Evolutionary conservation across 2,797 vertebrate genomes (phyloP), one percentile per base, ranked within the genome.

Genomic region (Enteromius mattozi): DNA sequence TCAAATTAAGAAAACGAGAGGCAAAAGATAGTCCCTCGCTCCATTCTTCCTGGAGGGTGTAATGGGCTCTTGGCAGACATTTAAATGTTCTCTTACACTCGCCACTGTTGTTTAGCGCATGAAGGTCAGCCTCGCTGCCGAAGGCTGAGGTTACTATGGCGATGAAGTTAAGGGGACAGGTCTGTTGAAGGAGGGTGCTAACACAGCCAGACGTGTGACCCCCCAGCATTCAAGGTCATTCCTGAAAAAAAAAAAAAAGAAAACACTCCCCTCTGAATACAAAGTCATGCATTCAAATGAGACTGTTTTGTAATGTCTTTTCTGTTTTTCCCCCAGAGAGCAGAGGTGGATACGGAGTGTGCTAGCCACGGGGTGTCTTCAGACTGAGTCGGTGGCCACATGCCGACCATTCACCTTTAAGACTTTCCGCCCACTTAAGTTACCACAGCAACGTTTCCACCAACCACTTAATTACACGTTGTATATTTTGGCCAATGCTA

Each of bases 221-320:
- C 91, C 56, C 83, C 61, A 76, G 88, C 83, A 90, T 90, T 91
- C 91, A 92, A 95, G 94, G 94, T 93, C 93, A 91, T 87, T 88
- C 45, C 72, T 35, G 2, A 1, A 6, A 24, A 9, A 24, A 56
- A 24, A 56, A 77, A 70, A 65, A 70, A 88, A 56, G 12, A 27
- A 61, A 27, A 27, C 19, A 24, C 33, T 70, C 66, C 42, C 80
- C 66, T 78, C 40, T 84, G 81, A 85, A 82, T 85, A 78, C 71
- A 45, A 65, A 85, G 74, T 77, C 51, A 74, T 76, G 71, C 45
- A 68, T 75, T 72, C 66, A 81, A 88, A 87, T 87, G 80, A 86
- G 75, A 30, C 63, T 66, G 61, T 81, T 82, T 61, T 54, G 51
- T 69, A 83, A 81, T 33, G 80, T 61, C 51, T 80, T 78, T 85